Evolutionary conservation across 2,888 invertebrate genomes (phyloP), one percentile per base, ranked within the genome.

Genomic region (Limnephilus auricula): DNA sequence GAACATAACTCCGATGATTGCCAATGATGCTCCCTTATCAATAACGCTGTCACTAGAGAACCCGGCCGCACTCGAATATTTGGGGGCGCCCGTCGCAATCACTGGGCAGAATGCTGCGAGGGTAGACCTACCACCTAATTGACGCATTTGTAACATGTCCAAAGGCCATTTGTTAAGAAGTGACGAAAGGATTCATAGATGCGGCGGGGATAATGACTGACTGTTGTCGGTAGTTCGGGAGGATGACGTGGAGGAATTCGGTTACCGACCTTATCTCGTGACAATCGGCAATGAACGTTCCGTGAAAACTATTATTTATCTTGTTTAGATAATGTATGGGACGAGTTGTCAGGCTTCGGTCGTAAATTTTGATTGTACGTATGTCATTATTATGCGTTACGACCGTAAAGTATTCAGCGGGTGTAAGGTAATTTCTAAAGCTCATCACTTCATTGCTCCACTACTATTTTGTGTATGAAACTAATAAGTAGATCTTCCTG

Each of bases 131-230:
- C 31, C 45, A 2, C 50, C 86, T 86, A 86, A 86, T 86, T 86
- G 86, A 86, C 86, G 86, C 86, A 86, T 86, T 86, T 86, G 86
- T 86, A 86, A 86, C 86, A 65, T 86, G 86, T 65, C 86, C 32
- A 86, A 65, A 86, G 50, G 30, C 86, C 86, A 86, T 86, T 86
- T 86, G 40, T 85, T 45, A 65, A 25, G 65, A 65, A 65, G 31
- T 31, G 86, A 86, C 32, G 86, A 86, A 86, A 86, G 86, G 86
- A 86, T 86, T 86, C 86, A 86, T 86, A 86, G 50, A 86, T 86
- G 50, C 50, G 45, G 65, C 18, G 86, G 32, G 31, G 86, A 86
- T 86, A 65, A 86, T 86, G 50, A 86, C 86, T 65, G 50, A 86
- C 45, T 86, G 86, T 86, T 65, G 34, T 86, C 32, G 50, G 50